Evolutionary conservation across 1,140 invertebrate genomes (phyloP).

Genomic region (Dendrolimus kikuchii): DNA sequence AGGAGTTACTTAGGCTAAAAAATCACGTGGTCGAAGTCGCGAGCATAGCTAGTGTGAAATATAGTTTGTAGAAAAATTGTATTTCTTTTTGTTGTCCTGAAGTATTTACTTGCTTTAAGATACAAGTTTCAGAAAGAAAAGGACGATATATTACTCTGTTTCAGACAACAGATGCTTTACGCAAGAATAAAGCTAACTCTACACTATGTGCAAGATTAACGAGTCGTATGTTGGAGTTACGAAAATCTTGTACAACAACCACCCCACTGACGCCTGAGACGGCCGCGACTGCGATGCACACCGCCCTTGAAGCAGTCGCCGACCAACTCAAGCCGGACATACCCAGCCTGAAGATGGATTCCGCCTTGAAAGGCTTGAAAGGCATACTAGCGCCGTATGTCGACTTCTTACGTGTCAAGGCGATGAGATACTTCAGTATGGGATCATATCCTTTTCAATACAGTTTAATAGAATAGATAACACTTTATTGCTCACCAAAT

Average conservation of each 20-base stretch:
- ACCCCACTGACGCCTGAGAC: constrained; percentile 54
- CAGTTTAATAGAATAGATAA: background rate
- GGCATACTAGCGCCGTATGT: constrained; percentile 39
- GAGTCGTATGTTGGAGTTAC: constrained; percentile 46
- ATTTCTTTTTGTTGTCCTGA: too few species aligned
- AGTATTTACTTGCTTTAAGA: too few species aligned
- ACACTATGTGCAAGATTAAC: constrained; percentile 42
- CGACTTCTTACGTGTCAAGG: constrained; percentile 52
- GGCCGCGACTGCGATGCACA: constrained; percentile 51
- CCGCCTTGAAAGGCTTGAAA: constrained; percentile 35
- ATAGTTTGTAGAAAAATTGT: too few species aligned
- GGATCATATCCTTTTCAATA: constrained; percentile 66
- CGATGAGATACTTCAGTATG: constrained; percentile 51
- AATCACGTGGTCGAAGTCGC: too few species aligned
- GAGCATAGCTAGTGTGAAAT: too few species aligned
- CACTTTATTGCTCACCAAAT: background rate
- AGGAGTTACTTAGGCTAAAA: too few species aligned
- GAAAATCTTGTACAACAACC: constrained; percentile 51
- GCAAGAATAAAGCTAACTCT: constrained; percentile 46
- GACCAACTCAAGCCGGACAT: constrained; percentile 55
- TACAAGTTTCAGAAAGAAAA: too few species aligned
- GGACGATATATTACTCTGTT: constrained; percentile 9
- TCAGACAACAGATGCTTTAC: constrained; percentile 54
- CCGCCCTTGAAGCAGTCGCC: constrained; percentile 43
- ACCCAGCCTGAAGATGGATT: constrained; percentile 41